Evolutionary conservation across 2,797 vertebrate species (phyloP).

Genomic region (Sparidentex hasta): DNA sequence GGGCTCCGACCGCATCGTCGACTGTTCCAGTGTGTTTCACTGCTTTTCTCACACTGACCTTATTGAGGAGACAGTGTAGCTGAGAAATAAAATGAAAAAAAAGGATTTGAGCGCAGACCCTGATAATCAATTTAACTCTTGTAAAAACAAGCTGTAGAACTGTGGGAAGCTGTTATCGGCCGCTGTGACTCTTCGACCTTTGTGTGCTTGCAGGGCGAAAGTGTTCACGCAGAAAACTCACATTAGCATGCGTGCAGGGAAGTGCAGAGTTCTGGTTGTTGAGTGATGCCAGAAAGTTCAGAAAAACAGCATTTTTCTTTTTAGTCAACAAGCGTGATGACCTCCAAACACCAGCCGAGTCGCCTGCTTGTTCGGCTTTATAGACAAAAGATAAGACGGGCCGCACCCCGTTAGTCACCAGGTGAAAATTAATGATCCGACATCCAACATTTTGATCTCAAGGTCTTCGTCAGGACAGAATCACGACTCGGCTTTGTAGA

Average conservation of each 20-base stretch:
- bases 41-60: neutral
- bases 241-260: neutral
- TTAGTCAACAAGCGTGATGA: neutral
- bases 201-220: neutral
- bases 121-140: neutral
- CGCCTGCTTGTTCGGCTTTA: neutral
- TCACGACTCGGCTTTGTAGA: neutral
- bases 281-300: neutral
- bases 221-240: neutral
- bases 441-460: slow-evolving; percentile 15
- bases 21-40: neutral
- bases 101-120: neutral
- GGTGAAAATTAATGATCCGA: slow-evolving; percentile 9
- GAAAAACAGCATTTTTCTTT: neutral
- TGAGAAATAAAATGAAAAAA: neutral
- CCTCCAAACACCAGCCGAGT: neutral
- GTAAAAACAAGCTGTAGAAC: slow-evolving; percentile 2
- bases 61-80: neutral
- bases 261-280: neutral
- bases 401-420: neutral
- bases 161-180: neutral
- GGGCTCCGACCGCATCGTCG: slow-evolving; percentile 8
- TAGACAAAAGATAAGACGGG: neutral
- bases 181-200: neutral
- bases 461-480: slow-evolving; percentile 3